These are phyloP conservation scores for Eciton burchellii DNA, from an alignment of 1,140 invertebrate genomes.

Conservation along the genomic window DNA sequence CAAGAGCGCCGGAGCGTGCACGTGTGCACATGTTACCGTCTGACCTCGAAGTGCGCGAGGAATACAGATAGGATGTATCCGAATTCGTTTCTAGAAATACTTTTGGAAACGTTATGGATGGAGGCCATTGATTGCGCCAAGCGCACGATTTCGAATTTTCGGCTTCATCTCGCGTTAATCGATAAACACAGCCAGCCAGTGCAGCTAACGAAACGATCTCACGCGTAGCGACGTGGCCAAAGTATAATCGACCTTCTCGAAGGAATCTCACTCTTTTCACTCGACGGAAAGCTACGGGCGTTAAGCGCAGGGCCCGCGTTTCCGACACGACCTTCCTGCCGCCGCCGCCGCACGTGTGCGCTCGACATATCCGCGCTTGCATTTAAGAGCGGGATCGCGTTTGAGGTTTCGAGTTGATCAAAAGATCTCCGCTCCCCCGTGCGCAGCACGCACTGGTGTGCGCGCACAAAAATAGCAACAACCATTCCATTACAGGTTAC, in stretches of 20 bases:
- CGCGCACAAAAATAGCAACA: slow-evolving; percentile 56
- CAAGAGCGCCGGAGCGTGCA: slow-evolving; percentile 42
- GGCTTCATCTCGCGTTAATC: neutral
- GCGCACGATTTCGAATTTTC: too few relatives aligned
- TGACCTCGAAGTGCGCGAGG: slow-evolving; percentile 8
- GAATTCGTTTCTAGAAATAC: too few relatives aligned
- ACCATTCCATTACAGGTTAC: slow-evolving; percentile 61
- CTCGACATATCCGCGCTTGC: slow-evolving; percentile 55
- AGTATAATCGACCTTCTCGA: neutral
- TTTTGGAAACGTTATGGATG: too few relatives aligned
- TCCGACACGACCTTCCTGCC: slow-evolving; percentile 27
- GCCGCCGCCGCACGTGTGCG: slow-evolving; percentile 44
- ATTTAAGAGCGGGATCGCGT: slow-evolving; percentile 56
- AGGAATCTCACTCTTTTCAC: neutral
- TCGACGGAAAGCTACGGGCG: neutral
- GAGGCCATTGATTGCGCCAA: too few relatives aligned
- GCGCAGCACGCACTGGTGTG: slow-evolving; percentile 46
- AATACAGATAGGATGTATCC: too few relatives aligned
- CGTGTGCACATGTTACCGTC: slow-evolving; percentile 15
- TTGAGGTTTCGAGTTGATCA: slow-evolving; percentile 66
- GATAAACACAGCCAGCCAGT: neutral
- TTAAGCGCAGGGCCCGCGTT: slow-evolving; percentile 6
- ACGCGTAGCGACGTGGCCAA: neutral
- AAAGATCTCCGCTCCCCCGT: slow-evolving; percentile 55
- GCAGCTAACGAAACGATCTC: neutral